Evolutionary conservation across 2,797 vertebrate genomes (phyloP).

Genomic region (Mus spretus): DNA sequence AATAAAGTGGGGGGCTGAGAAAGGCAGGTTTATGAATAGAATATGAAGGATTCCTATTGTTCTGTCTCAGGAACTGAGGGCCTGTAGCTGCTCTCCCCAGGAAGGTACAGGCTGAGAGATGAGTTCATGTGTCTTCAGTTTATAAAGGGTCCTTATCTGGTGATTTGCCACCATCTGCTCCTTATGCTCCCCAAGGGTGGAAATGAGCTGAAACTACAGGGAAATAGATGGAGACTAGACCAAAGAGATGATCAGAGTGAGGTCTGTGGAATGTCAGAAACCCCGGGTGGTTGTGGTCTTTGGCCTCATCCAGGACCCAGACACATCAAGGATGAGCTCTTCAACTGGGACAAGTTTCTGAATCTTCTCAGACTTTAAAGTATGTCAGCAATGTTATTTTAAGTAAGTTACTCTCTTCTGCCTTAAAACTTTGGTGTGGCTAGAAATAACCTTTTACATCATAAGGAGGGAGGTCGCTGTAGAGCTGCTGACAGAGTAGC

Average conservation of each 20-base stretch:
- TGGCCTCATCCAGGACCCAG: not conserved
- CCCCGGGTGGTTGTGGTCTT: not conserved
- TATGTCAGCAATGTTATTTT: constrained; percentile 47
- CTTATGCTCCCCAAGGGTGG: constrained; percentile 50
- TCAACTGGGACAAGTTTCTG: not conserved
- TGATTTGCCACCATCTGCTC: constrained; percentile 68
- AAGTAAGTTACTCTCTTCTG: constrained; percentile 16
- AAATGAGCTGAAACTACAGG: constrained; percentile 61
- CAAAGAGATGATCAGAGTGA: constrained; percentile 36
- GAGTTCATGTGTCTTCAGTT: constrained; percentile 45
- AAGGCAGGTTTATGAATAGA: constrained; percentile 52
- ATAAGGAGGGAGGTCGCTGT: not conserved
- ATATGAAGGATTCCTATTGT: constrained; percentile 27
- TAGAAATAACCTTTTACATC: not conserved
- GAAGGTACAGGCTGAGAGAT: constrained; percentile 32
- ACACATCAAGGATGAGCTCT: not conserved
- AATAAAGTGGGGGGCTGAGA: constrained; percentile 62
- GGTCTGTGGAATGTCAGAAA: not conserved
- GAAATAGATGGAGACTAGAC: constrained; percentile 64
- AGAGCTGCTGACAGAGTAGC: not conserved
- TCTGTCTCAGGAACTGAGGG: not conserved
- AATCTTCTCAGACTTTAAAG: constrained; percentile 39
- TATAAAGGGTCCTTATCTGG: constrained; percentile 56
- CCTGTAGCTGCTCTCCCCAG: not conserved
- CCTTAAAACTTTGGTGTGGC: constrained; percentile 38